phyloP scores from a whole-genome alignment of 2,797 vertebrate species.

The Melanotaenia parkinsoni region DNA sequence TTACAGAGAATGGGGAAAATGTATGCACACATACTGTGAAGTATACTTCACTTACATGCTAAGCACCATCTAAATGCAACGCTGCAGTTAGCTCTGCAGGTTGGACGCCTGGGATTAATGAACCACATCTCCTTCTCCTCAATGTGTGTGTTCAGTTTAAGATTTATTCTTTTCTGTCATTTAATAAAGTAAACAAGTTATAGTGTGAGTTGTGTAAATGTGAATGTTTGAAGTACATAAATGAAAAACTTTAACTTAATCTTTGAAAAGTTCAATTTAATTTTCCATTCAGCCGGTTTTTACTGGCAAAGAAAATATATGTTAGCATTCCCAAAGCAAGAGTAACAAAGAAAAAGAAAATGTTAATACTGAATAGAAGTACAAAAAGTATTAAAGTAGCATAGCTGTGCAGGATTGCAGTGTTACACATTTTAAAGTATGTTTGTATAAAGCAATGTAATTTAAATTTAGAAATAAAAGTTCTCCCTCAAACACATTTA shows the following conservation, averaged over 20 bases:
- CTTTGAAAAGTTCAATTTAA: not conserved
- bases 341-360: not conserved
- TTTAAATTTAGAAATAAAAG: too few relatives aligned
- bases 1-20: not conserved
- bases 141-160: conserved; percentile 18
- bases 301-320: too few relatives aligned
- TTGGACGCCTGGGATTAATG: conserved; percentile 32
- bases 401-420: not conserved
- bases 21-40: conserved; percentile 2
- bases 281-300: not conserved
- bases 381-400: not conserved
- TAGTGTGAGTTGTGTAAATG: not conserved
- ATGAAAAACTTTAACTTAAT: not conserved
- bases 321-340: not conserved
- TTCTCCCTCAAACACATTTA: not conserved
- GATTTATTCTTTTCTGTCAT: conserved; percentile 9
- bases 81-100: conserved; percentile 51
- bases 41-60: conserved; percentile 11
- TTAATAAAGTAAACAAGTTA: conserved; percentile 15
- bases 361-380: not conserved
- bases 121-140: conserved; percentile 48
- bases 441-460: too few relatives aligned
- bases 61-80: conserved; percentile 40
- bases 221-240: not conserved
- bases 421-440: not conserved